Conservation (phyloP, 2,888 invertebrate genomes). For the Calephelis perditalis region DNA sequence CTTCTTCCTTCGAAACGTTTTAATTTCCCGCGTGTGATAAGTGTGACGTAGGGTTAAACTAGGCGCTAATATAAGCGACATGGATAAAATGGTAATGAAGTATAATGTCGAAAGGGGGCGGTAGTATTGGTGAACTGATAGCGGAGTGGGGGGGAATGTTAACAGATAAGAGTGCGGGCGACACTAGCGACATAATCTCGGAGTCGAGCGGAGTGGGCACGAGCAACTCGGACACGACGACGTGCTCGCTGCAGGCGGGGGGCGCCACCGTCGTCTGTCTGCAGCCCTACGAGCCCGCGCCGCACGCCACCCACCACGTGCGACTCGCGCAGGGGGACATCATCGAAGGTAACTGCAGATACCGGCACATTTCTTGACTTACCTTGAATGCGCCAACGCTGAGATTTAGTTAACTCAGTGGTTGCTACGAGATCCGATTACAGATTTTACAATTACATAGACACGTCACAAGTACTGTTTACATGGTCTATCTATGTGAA, state of each 20-base stretch:
- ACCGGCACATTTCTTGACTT: background rate
- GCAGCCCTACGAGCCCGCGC: constrained; percentile 83
- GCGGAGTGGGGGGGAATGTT: constrained; percentile 41
- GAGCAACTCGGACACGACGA: constrained; percentile 89
- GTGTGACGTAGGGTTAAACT: constrained; percentile 4
- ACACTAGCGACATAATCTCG: constrained; percentile 93
- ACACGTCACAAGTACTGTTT: too few species aligned
- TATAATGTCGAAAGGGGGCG: constrained; percentile 7
- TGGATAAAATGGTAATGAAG: background rate
- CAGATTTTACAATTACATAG: too few species aligned
- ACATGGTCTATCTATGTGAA: too few species aligned
- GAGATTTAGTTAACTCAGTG: too few species aligned
- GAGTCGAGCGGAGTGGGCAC: constrained; percentile 96
- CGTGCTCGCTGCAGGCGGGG: constrained; percentile 86
- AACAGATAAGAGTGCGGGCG: constrained; percentile 93
- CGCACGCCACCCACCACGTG: constrained; percentile 86
- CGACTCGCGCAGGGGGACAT: constrained; percentile 92
- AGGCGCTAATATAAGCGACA: background rate
- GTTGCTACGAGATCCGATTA: too few species aligned
- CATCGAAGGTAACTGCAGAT: constrained; percentile 83
- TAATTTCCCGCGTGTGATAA: constrained; percentile 24
- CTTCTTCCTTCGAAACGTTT: constrained; percentile 45
- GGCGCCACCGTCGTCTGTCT: constrained; percentile 90
- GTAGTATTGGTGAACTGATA: constrained; percentile 34
- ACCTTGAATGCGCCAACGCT: too few species aligned